Base-by-base conservation (phyloP, 2,888 invertebrate species). In the Magallana nippona region DNA sequence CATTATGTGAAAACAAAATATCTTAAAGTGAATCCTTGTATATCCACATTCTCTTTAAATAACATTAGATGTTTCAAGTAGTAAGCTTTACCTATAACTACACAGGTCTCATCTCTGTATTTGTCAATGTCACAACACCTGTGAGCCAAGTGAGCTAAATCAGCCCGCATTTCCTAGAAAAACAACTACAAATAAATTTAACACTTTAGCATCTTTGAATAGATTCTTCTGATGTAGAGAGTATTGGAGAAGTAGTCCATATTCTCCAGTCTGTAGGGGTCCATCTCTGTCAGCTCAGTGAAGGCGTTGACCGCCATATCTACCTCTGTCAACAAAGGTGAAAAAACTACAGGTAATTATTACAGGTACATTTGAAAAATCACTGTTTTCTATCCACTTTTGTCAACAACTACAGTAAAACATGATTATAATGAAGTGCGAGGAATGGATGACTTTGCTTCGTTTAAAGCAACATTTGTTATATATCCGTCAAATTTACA, bases 91-190 rank as follows among this genome's bases (percentile, higher is more conserved):
- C 98, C 99, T 93, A 99, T 97, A 88, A 99, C 98, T 95, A 98
- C 98, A 94, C 99, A 99, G 0, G 99, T 99, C 95, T 99, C 99
- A 32, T 98, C 97, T 89, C 98, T 95, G 93, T 98, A 99, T 95
- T 99, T 99, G 94, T 99, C 98, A 90, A 98, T 97, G 91, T 97
- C 96, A 82, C 97, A 97, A 78, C 98, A 98, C 91, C 96, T 96
- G 92, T 99, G 98, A 0, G 99, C 99, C 87, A 99, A 95, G 94
- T 97, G 96, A 2, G 98, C 98, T 89, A 99, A 95, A 94, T 98
- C 98, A 89, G 97, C 97, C 92, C 97, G 96, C 95, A 97, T 96
- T 93, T 98, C 98, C 94, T 94, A 86, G 5, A 90, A 83, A 32
- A 55, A 17, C 15, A n/a, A 80, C 56, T 44, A 44, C 44, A 44